Base-by-base conservation (phyloP, 2,797 vertebrate genomes). In the Pelobates cultripes region DNA sequence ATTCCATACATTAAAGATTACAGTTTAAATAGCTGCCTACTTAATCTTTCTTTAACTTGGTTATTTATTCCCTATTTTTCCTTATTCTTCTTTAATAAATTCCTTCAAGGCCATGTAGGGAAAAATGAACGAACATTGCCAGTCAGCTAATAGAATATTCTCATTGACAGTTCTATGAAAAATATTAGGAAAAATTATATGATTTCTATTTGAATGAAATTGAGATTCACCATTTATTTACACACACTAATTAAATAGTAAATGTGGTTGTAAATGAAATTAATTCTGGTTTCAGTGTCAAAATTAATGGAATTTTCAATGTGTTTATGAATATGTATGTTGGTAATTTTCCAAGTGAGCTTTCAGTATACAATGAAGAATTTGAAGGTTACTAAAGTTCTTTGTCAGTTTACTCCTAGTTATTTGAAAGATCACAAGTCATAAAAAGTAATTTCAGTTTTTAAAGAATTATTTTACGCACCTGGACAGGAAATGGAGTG, bases 191-290 rank as follows among this genome's bases (percentile, higher is more conserved):
- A 41, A 44, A 74, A 66, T 70, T 83, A 74, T 74, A 79, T 83
- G 70, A 61, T 74, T 78, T 75, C 68, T 70, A 66, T 78, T 70
- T 72, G 68, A 77, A 82, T 82, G 70, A 82, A 72, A 77, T 82
- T 55, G 70, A 72, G 81, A 83, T 83, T 69, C 74, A 42, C 63
- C 66, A 68, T 78, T 83, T 74, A 83, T 83, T 83, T 83, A 79
- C 81, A 72, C 70, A 79, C 70, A 83, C 43, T 83, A 79, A 83
- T 83, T 78, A 83, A 83, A 83, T 69, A 83, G 71, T 77, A 78
- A 47, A 83, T 79, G 76, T 60, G 53, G 71, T 47, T 43, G 71
- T 79, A 83, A 78, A 79, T 83, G 74, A 74, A 83, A 69, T 41
- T 73, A 73, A 74, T 74, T 73, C 40, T 44, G 81, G 41, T 68